Conservation (phyloP, 2,113 vertebrate species). For the Ovibos moschatus region DNA sequence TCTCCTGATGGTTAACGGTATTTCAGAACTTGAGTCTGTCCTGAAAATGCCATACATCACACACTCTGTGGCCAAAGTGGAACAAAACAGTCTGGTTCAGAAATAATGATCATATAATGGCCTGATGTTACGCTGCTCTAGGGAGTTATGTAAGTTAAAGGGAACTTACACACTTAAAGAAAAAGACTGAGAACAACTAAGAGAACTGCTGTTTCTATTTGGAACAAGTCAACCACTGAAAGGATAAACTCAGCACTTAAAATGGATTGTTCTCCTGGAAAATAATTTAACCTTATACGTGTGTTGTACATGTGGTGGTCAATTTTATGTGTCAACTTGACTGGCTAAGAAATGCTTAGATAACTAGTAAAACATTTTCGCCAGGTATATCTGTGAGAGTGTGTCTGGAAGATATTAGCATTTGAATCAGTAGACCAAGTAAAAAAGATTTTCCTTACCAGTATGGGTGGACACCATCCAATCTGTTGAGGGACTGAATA, state of each 20-base stretch:
- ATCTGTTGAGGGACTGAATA: not conserved
- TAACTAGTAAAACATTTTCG: not conserved
- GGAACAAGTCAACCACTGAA: not conserved
- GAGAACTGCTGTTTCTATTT: slow-evolving; percentile 17
- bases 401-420: not conserved
- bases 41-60: not conserved
- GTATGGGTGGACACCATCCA: not conserved
- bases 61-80: not conserved
- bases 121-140: not conserved
- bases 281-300: not conserved
- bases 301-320: not conserved
- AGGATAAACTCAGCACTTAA: slow-evolving; percentile 8
- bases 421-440: not conserved
- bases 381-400: not conserved
- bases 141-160: not conserved
- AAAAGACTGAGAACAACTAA: not conserved
- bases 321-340: not conserved
- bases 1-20: not conserved
- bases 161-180: not conserved
- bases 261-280: not conserved
- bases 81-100: not conserved
- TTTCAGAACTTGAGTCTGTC: not conserved
- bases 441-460: not conserved
- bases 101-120: not conserved
- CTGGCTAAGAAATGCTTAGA: not conserved